Evolutionary conservation across 2,888 invertebrate genomes (phyloP), one percentile per base, ranked within the genome.

Genomic region (Sesia bembeciformis): DNA sequence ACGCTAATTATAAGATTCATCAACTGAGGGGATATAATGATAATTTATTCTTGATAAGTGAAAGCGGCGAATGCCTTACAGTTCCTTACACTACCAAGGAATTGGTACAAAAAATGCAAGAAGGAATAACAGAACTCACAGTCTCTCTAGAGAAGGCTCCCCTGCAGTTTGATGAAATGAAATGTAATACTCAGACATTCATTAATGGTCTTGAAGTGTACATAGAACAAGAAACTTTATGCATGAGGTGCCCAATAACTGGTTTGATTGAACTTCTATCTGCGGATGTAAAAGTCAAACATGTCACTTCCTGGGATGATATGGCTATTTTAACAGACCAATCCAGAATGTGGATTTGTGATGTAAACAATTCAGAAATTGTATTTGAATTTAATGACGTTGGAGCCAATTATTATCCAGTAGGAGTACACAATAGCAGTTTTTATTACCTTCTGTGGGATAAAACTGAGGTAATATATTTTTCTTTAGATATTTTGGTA

Each of bases 361-460:
- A 82, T 62, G 54, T 79, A 6, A 69, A 64, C 59, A 68, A 69
- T 57, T 73, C 72, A 43, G 66, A 70, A 51, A 64, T 76, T 52
- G 41, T 72, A 8, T 71, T 63, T 68, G 68, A 74, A 55, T 83
- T 83, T 72, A 70, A 75, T 54, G 65, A 70, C 53, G 59, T 54
- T 50, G 66, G 62, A 8, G 62, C 52, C 43, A 66, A 69, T 56
- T 81, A 75, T 60, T 71, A 73, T 58, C 84, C 84, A 42, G 59
- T 89, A 7, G 60, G 63, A 49, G 64, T 69, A 8, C 55, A 74
- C 52, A 72, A 80, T 56, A 72, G 78, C 63, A 59, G 61, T 40
- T 78, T 89, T 51, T 88, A 84, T 58, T 89, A 78, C 60, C 54
- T 86, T 40, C 51, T 70, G 53, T 76, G 76, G 72, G 64, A 62